These are phyloP conservation scores for Trogon surrucura DNA, from an alignment of 2,113 vertebrate genomes.

Conservation along the genomic window DNA sequence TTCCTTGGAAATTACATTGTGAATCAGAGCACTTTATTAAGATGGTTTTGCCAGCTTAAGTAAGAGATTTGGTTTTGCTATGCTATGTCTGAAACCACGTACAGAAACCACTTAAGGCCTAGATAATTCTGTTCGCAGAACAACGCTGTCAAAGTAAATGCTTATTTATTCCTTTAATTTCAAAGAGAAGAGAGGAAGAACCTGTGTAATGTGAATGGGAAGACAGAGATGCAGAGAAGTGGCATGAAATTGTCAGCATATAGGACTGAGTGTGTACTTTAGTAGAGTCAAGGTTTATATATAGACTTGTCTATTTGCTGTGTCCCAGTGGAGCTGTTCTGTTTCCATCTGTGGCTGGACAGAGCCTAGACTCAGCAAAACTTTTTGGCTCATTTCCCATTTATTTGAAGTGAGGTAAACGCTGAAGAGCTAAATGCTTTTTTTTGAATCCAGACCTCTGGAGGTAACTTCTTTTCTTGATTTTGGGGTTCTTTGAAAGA, in stretches of 20 bases:
- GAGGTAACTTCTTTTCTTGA: not conserved
- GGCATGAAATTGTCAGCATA: not conserved
- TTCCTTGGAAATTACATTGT: slow-evolving; percentile 15
- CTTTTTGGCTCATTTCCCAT: not conserved
- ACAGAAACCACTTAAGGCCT: not conserved
- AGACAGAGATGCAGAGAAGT: not conserved
- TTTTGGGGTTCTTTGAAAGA: not conserved
- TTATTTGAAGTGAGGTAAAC: not conserved
- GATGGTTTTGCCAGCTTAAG: not conserved
- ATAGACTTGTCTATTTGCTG: not conserved
- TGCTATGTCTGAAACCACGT: not conserved
- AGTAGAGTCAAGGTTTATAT: not conserved
- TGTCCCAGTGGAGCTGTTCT: not conserved
- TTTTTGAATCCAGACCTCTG: not conserved
- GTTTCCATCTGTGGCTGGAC: not conserved
- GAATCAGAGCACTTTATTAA: not conserved
- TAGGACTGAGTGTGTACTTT: not conserved
- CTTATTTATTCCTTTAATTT: not conserved
- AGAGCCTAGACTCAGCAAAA: not conserved
- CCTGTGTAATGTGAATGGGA: not conserved
- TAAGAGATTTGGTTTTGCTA: not conserved
- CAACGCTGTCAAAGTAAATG: not conserved
- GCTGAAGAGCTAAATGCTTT: not conserved
- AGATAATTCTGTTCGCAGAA: not conserved
- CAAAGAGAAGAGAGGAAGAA: not conserved